phyloP scores from a whole-genome alignment of 1,140 invertebrate species.

The Rhyzopertha dominica region DNA sequence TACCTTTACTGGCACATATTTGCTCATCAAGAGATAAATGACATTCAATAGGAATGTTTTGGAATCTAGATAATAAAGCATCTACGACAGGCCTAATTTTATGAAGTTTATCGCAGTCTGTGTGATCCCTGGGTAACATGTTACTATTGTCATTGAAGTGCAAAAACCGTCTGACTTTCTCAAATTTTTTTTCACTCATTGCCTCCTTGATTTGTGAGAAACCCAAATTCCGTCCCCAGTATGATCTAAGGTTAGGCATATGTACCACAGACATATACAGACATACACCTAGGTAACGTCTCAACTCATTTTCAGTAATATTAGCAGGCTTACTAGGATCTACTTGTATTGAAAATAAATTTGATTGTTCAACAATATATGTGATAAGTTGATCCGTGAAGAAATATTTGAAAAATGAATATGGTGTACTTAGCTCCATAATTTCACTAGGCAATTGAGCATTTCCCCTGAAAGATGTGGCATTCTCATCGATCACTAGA shows the following conservation, averaged over 20 bases:
- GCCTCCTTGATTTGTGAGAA: conserved; percentile 32
- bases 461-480: too few relatives aligned
- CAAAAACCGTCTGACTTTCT: conserved; percentile 31
- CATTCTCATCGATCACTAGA: too few relatives aligned
- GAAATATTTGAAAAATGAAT: too few relatives aligned
- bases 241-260: conserved; percentile 32
- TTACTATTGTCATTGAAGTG: conserved; percentile 37
- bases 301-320: too few relatives aligned
- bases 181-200: conserved; percentile 35
- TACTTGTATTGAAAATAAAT: too few relatives aligned
- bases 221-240: conserved; percentile 35
- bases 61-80: conserved; percentile 36
- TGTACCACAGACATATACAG: too few relatives aligned
- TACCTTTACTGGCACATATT: conserved; percentile 25
- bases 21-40: conserved; percentile 23
- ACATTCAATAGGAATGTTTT: conserved; percentile 20
- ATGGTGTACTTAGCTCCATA: too few relatives aligned
- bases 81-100: conserved; percentile 41
- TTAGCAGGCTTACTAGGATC: too few relatives aligned
- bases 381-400: too few relatives aligned
- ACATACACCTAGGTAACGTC: too few relatives aligned
- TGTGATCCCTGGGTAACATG: conserved; percentile 16
- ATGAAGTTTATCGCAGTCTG: conserved; percentile 37
- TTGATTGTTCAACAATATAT: too few relatives aligned
- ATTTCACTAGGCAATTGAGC: too few relatives aligned